These are phyloP conservation scores for Perca fluviatilis DNA, from an alignment of 2,113 vertebrate genomes.

Conservation along the genomic window DNA sequence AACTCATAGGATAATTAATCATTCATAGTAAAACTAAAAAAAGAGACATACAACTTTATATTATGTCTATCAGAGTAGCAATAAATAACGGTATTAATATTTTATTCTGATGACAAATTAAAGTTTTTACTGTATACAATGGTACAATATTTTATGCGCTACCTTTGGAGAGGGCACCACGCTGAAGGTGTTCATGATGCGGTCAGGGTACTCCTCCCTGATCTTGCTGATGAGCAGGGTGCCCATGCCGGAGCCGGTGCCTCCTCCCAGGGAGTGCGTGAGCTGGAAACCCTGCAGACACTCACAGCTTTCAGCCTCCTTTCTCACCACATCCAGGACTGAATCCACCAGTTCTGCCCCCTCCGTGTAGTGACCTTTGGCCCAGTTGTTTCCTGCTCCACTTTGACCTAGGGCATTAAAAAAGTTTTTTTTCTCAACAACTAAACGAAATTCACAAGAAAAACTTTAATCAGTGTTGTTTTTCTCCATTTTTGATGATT, in stretches of 20 bases:
- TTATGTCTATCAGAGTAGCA: neutral
- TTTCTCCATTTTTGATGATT: too few species aligned
- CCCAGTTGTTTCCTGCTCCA: slow-evolving; percentile 92
- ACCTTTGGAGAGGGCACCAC: slow-evolving; percentile 90
- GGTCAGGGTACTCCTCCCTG: slow-evolving; percentile 90
- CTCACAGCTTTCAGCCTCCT: slow-evolving; percentile 91
- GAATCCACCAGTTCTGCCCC: slow-evolving; percentile 91
- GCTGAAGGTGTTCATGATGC: slow-evolving; percentile 93
- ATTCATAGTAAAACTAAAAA: neutral
- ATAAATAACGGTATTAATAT: neutral
- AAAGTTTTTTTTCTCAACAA: neutral
- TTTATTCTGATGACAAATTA: neutral
- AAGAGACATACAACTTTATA: neutral
- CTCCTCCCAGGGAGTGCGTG: slow-evolving; percentile 90
- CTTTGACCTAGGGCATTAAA: slow-evolving; percentile 84
- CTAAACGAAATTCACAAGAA: neutral
- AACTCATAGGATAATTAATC: neutral
- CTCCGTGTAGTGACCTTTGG: slow-evolving; percentile 91
- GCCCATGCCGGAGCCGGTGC: slow-evolving; percentile 90
- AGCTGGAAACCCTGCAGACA: slow-evolving; percentile 92
- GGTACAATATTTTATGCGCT: neutral
- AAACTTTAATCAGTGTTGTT: neutral
- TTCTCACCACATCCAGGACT: slow-evolving; percentile 89
- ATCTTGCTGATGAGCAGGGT: slow-evolving; percentile 92
- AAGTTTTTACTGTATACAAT: too few species aligned